Percentiles rank a stretch among this genome's conserved stretches.
phyloP scores from a whole-genome alignment of 35 echinoderm and acorn worm species.

The Holothuria glaberrima region DNA sequence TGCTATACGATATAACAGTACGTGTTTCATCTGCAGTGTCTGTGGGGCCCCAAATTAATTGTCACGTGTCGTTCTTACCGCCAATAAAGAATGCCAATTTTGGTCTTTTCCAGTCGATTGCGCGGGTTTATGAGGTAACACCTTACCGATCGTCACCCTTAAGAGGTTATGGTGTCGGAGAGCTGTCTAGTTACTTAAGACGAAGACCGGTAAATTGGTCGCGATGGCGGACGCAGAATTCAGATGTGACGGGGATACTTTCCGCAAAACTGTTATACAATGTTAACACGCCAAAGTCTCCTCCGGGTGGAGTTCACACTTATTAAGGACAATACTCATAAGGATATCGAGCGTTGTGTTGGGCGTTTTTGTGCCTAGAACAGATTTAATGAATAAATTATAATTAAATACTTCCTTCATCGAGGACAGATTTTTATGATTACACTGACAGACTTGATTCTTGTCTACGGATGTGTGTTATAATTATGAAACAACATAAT shows the following conservation, averaged over 20 bases:
- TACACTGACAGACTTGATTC: too few species aligned
- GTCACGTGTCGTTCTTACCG: conserved; percentile 20
- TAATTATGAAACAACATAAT: too few species aligned
- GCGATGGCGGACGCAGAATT: not conserved
- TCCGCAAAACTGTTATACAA: conserved; percentile 28
- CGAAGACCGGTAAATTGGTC: conserved; percentile 27
- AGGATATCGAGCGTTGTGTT: too few species aligned
- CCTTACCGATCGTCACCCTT: conserved; percentile 21
- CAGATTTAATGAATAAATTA: conserved; percentile 39
- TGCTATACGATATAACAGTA: too few species aligned
- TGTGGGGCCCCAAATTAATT: conserved; percentile 31
- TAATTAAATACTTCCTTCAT: conserved; percentile 31
- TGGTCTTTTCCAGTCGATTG: conserved; percentile 36
- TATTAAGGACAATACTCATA: not conserved
- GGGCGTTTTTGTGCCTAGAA: not conserved
- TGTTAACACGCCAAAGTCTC: conserved; percentile 7
- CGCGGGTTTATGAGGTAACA: conserved; percentile 48
- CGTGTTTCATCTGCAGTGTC: not conserved
- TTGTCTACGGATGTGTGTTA: too few species aligned
- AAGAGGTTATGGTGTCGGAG: not conserved
- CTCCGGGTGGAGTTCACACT: not conserved
- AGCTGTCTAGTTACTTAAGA: conserved; percentile 38
- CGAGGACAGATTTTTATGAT: too few species aligned
- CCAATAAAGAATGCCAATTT: conserved; percentile 27
- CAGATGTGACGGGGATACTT: not conserved